Percentiles rank a stretch among this genome's conserved stretches.
phyloP scores from a whole-genome alignment of 2,888 invertebrate genomes.

The Mystacides longicornis region DNA sequence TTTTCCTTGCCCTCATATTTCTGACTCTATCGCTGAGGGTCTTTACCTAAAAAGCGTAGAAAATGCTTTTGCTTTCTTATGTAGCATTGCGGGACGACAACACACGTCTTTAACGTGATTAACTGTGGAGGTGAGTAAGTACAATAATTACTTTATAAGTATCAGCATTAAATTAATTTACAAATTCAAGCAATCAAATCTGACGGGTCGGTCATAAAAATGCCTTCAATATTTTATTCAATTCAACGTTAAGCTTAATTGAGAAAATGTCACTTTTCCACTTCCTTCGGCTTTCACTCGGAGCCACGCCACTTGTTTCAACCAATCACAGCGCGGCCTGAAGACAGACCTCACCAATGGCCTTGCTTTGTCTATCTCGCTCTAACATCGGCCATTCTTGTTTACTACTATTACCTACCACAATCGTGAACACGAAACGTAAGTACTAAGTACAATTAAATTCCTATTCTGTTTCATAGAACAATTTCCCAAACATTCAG shows the following conservation, averaged over 20 bases:
- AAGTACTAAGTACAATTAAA: too few relatives aligned
- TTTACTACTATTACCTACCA: too few relatives aligned
- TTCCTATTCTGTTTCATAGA: background rate
- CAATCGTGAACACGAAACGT: too few relatives aligned
- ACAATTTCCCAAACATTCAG: background rate
- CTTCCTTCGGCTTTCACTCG: constrained; percentile 15
- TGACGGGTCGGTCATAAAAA: background rate
- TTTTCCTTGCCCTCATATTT: too few relatives aligned
- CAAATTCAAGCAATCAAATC: background rate
- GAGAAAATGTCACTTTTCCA: constrained; percentile 15
- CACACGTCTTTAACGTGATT: too few relatives aligned
- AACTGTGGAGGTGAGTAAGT: too few relatives aligned
- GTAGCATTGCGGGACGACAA: too few relatives aligned
- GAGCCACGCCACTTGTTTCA: constrained; percentile 16
- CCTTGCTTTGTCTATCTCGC: background rate
- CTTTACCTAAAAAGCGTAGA: too few relatives aligned
- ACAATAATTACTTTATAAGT: background rate
- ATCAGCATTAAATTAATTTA: background rate
- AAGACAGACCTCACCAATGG: constrained; percentile 14
- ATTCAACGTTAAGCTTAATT: background rate
- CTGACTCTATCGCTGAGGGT: too few relatives aligned
- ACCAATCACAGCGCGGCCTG: constrained; percentile 14
- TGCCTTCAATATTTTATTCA: too few relatives aligned
- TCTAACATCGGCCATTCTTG: background rate
- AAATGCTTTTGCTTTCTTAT: too few relatives aligned